Percentiles rank a stretch among this genome's conserved stretches.
Evolutionary conservation across 1,140 invertebrate species (phyloP).

Genomic region (Mercenaria mercenaria): DNA sequence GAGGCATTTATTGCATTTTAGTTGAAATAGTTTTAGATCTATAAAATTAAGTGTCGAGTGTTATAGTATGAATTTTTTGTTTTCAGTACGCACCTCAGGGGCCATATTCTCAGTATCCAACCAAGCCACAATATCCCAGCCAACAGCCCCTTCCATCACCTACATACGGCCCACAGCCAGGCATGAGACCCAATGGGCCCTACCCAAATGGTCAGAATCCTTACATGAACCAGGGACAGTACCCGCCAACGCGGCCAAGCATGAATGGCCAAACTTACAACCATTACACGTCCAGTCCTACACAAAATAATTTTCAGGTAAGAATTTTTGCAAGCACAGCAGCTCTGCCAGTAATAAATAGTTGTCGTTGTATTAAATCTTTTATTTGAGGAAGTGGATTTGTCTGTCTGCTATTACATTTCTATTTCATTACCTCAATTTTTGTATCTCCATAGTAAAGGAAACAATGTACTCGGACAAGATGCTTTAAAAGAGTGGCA

Average conservation of each 20-base stretch:
- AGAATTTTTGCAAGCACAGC: neutral
- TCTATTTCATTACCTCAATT: too few species aligned
- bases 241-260: constrained; percentile 69
- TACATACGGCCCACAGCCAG: constrained; percentile 79
- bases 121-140: constrained; percentile 80
- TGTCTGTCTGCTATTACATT: too few species aligned
- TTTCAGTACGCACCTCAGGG: constrained; percentile 74
- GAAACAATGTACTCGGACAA: too few species aligned
- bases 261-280: constrained; percentile 68
- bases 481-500: too few species aligned
- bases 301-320: constrained; percentile 59
- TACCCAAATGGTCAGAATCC: constrained; percentile 81
- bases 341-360: too few species aligned
- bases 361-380: too few species aligned
- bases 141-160: constrained; percentile 85
- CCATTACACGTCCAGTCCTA: constrained; percentile 60
- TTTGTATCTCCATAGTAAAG: too few species aligned
- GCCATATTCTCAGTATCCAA: constrained; percentile 75
- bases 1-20: too few species aligned
- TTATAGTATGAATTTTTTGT: too few species aligned
- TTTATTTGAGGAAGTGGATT: too few species aligned
- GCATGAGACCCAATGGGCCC: constrained; percentile 78
- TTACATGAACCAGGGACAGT: constrained; percentile 79
- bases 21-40: too few species aligned
- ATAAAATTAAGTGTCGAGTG: too few species aligned